Conservation (phyloP, 2,113 vertebrate genomes). For the Delphinapterus leucas region DNA sequence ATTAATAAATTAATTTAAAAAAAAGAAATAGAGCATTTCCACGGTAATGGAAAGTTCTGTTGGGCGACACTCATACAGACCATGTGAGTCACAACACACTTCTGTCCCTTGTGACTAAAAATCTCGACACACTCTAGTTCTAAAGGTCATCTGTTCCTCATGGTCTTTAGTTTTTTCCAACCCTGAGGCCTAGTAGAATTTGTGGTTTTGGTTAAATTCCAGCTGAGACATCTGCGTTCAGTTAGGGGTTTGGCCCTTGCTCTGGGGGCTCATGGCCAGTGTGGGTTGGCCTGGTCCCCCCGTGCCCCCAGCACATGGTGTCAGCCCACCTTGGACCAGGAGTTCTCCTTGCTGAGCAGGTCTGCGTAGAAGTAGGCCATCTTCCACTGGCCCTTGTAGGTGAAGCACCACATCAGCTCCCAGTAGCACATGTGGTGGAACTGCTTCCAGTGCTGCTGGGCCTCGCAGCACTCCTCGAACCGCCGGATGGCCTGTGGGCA, state of each 20-base stretch:
- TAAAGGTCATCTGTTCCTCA: not conserved
- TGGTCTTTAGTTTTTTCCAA: not conserved
- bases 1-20: no score
- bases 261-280: not conserved
- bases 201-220: not conserved
- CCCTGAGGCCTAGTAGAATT: not conserved
- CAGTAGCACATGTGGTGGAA: conserved; percentile 99
- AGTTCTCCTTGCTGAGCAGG: conserved; percentile 96
- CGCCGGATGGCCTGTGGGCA: conserved; percentile 87
- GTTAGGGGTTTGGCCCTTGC: not conserved
- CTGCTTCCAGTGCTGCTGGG: conserved; percentile 97
- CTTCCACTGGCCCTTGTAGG: conserved; percentile 97
- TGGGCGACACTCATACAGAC: not conserved
- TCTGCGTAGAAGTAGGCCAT: conserved; percentile 99
- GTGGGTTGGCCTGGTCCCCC: not conserved
- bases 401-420: conserved; percentile 99
- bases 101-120: not conserved
- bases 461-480: conserved; percentile 96
- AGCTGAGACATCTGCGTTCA: not conserved
- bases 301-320: fast-evolving
- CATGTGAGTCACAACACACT: not conserved
- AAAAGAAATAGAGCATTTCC: not conserved
- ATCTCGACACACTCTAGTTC: not conserved
- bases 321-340: conserved; percentile 94
- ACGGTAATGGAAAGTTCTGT: not conserved